Base-by-base conservation (phyloP, 2,113 vertebrate species). In the Tilapia sparmanii region DNA sequence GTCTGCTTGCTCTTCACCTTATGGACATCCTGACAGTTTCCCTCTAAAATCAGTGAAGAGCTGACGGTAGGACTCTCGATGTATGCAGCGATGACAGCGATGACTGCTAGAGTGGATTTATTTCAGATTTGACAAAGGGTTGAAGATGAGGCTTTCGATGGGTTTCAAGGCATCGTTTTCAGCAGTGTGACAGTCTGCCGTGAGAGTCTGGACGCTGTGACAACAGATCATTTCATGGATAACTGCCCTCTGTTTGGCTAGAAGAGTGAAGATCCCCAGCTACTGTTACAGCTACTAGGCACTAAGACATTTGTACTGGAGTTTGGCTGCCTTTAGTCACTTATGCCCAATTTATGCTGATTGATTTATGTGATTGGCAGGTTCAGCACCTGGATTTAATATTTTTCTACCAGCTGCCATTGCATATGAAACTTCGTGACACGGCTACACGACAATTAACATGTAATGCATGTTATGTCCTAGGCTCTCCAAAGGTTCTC, bases 161-260 rank as follows among this genome's bases (percentile, higher is more conserved):
- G 4, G 38, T 88, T 82, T 68, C 80, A 66, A 71, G 50, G 87
- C 81, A 19, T 40, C 2, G 19, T 88, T 80, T 90, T 47, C 59
- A 68, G 50, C 71, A 9, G 31, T 33, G 61, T 61, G 78, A 73
- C 73, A 35, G 81, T 61, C 52, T 82, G 66, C 87, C n/a, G 76
- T 1, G 45, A 66, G 42, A 55, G 50, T 57, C 83, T 47, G 59
- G 47, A 57, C 47, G 55, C 15, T 85, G 71, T 80, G 78, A 84
- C 87, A 84, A 71, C 73, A 84, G 79, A 76, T 90, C 53, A 90
- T 91, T 89, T 91, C 87, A 91, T 89, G 88, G 91, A 66, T 89
- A 66, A 73, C 57, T 83, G 81, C 88, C 45, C 19, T 33, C 83
- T 84, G 59, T 83, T 10, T 19, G 6, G 33, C 85, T 86, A 78